Conservation (phyloP, 2,113 vertebrate species). For the Cephalopterus ornatus region DNA sequence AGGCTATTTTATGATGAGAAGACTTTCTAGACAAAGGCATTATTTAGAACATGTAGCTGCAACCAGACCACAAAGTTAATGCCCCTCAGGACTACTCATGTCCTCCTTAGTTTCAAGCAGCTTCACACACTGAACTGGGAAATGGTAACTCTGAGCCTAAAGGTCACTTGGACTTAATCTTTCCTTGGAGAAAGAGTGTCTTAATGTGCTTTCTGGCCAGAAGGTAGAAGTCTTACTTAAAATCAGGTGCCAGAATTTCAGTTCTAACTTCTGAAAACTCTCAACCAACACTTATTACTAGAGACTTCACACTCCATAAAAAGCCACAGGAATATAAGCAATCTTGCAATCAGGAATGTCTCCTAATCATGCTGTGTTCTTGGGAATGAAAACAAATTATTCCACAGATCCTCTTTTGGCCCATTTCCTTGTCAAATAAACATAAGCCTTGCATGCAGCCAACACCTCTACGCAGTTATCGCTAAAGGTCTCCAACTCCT, state of each 20-base stretch:
- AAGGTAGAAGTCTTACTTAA: neutral
- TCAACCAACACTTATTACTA: neutral
- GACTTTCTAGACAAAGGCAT: neutral
- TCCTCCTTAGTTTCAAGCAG: neutral
- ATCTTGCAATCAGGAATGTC: neutral
- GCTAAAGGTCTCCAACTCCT: neutral
- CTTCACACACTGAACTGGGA: neutral
- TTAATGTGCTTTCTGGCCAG: neutral
- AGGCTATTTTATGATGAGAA: neutral
- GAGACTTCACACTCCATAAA: neutral
- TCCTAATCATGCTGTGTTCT: neutral
- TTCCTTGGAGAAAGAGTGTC: neutral
- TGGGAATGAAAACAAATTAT: neutral
- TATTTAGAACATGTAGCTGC: neutral
- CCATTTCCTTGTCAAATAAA: neutral
- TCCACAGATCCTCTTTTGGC: neutral
- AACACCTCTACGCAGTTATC: neutral
- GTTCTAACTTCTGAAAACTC: neutral
- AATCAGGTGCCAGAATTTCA: neutral
- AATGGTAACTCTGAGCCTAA: neutral
- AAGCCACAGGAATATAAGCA: neutral
- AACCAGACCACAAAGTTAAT: neutral
- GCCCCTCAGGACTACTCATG: rapidly evolving
- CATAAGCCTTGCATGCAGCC: neutral
- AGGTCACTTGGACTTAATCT: neutral